Conservation (phyloP, 2,113 vertebrate genomes). For the Meleagris gallopavo region DNA sequence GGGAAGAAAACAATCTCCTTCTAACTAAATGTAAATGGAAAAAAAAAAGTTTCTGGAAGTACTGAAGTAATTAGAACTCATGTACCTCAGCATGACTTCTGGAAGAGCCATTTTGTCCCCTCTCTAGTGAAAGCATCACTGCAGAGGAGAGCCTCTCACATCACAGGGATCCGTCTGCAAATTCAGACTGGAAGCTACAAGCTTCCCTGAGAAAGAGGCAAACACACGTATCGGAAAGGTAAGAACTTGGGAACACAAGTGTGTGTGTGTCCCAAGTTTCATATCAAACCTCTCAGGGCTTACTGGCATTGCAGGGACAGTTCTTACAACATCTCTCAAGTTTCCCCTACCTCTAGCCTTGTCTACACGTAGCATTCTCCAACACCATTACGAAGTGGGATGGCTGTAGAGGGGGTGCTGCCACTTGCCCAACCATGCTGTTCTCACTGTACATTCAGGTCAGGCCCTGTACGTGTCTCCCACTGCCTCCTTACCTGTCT, state of each 20-base stretch:
- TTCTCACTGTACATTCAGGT: not conserved
- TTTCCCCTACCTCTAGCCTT: not conserved
- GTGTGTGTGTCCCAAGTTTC: fast-evolving
- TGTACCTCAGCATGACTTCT: not conserved
- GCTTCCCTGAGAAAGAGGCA: not conserved
- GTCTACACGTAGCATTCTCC: not conserved
- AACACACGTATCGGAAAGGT: not conserved
- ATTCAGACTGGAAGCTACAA: not conserved
- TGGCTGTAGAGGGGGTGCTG: not conserved
- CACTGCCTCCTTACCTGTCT: not conserved
- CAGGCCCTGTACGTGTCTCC: not conserved
- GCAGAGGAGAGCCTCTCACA: not conserved
- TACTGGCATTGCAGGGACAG: not conserved
- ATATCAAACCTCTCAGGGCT: not conserved
- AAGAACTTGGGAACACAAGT: not conserved
- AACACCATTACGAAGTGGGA: not conserved
- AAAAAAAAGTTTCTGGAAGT: not conserved
- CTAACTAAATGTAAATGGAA: not conserved
- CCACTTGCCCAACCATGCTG: not conserved
- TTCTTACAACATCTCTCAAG: not conserved
- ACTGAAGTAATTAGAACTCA: not conserved
- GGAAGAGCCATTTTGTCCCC: not conserved
- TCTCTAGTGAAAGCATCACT: not conserved
- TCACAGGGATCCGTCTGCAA: not conserved
- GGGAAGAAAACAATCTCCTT: not conserved